Base-by-base conservation (phyloP, 2,888 invertebrate genomes). In the Pyralis farinalis region DNA sequence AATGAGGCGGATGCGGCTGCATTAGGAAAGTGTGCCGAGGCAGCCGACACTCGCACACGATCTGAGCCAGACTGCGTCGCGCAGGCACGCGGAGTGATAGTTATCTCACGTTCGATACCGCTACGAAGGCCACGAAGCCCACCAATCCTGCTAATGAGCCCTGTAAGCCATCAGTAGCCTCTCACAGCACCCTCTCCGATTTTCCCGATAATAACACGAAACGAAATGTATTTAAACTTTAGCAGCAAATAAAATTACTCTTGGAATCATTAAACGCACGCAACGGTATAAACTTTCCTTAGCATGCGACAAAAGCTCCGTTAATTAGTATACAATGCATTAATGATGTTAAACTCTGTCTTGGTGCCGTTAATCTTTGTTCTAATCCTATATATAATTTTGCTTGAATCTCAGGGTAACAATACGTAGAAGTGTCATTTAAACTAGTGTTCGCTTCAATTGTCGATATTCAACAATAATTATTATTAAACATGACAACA, bases 1-100 rank as follows among this genome's bases (percentile, higher is more conserved):
- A 72, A 71, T 62, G 55, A 73, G 56, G 68, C 82, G 80, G 81
- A 82, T 79, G 68, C 67, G 63, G 67, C 71, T 67, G 57, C 63
- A 62, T 72, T 69, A 78, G 70, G 80, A 82, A 86, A 85, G 85
- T 85, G 69, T 78, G 82, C 63, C 83, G 70, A 59, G 53, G 57
- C 59, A 55, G 54, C 63, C 56, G 31, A 39, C 33, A 32, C 56
- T 53, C 49, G 63, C 63, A 54, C 58, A 68, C 65, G 56, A 60
- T 70, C 67, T 66, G 60, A 67, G 58, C 50, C 47, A 31, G 31
- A 48, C 49, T 49, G 59, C 58, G 64, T 59, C 62, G 55, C 51
- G 54, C 16, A 16, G 4, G 16, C 16, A 3, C 56, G 58, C 57
- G 51, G 53, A 48, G 53, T 46, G 63, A 69, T 74, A 71, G 60